Base-by-base conservation (phyloP, 2,113 vertebrate species). In the Typhlomys cinereus region DNA sequence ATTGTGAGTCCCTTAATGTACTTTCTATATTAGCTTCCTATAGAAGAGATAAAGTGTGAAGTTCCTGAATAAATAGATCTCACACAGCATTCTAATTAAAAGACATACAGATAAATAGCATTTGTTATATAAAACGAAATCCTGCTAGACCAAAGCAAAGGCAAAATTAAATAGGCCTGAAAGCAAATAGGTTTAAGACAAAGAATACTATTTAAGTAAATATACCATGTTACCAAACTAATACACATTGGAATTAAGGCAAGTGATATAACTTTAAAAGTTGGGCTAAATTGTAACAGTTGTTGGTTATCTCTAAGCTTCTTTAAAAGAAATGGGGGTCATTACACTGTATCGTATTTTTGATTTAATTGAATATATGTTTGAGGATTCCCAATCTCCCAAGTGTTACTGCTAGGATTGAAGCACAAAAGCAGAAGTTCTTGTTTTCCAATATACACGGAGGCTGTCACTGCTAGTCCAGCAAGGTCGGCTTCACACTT, bases 61-160 rank as follows among this genome's bases (percentile, higher is more conserved):
- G 61, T 91, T 57, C 31, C 94, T 66, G 36, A 95, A 7, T 62
- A 70, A 96, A 88, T 2, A 74, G 50, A 80, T 12, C 1, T 2
- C 36, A 48, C 21, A 80, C 52, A 94, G 11, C 11, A 88, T 18
- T 48, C 85, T 91, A 95, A 94, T 96, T 96, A 93, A 85, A 64
- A 70, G 85, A 36, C 57, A 74, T 31, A 41, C n/a, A 78, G 46
- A 34, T 85, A 90, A 27, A 57, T 76, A 9, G 18, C 14, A 7
- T 89, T 92, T 82, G 52, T n/a, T 94, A 54, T n/a, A 17, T 67
- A 74, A 88, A 48, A 91, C 3, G 7, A 48, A 89, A 41, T 12
- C 4, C 69, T 82, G 29, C 29, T 5, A 66, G 52, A 74, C 39
- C 9, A 46, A 91, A 52, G 61, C 12, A 44, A 21, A 29, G 27